Percentiles rank a stretch among this genome's conserved stretches.
phyloP scores from a whole-genome alignment of 2,888 invertebrate genomes.

The Pristionchus fissidentatus region DNA sequence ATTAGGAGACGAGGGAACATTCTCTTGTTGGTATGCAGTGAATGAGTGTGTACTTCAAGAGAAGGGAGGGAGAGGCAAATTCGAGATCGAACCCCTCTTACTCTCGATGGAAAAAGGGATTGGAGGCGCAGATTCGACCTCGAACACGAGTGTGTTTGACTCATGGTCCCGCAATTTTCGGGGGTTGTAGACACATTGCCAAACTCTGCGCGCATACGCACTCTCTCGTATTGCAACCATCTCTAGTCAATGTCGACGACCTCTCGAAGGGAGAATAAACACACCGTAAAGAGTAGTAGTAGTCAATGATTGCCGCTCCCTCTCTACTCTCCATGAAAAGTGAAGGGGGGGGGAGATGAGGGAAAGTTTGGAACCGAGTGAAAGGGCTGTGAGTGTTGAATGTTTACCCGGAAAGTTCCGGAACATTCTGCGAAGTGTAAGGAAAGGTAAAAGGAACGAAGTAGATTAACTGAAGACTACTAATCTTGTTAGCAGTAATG shows the following conservation, averaged over 20 bases:
- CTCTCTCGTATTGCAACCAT: not conserved
- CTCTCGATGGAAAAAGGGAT: constrained; percentile 10
- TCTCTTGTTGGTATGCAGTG: not conserved
- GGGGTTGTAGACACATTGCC: constrained; percentile 39
- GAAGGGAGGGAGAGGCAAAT: too few species aligned
- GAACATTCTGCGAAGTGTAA: too few species aligned
- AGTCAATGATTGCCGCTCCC: constrained; percentile 20
- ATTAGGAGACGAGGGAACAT: too few species aligned
- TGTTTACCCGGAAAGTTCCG: too few species aligned
- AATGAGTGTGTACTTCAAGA: constrained; percentile 29
- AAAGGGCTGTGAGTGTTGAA: too few species aligned
- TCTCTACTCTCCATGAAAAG: too few species aligned
- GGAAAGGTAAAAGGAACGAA: too few species aligned
- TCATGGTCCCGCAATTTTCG: constrained; percentile 28
- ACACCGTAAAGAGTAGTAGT: constrained; percentile 29
- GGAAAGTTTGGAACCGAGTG: too few species aligned
- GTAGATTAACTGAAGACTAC: too few species aligned
- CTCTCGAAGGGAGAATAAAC: constrained; percentile 9
- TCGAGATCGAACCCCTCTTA: not conserved
- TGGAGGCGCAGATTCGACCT: not conserved
- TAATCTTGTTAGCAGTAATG: too few species aligned
- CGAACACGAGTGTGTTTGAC: not conserved
- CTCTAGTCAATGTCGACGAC: too few species aligned
- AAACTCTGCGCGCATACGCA: not conserved
- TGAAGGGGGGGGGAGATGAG: too few species aligned